phyloP scores from a whole-genome alignment of 2,888 invertebrate genomes.

The Philhelius pedissequus region DNA sequence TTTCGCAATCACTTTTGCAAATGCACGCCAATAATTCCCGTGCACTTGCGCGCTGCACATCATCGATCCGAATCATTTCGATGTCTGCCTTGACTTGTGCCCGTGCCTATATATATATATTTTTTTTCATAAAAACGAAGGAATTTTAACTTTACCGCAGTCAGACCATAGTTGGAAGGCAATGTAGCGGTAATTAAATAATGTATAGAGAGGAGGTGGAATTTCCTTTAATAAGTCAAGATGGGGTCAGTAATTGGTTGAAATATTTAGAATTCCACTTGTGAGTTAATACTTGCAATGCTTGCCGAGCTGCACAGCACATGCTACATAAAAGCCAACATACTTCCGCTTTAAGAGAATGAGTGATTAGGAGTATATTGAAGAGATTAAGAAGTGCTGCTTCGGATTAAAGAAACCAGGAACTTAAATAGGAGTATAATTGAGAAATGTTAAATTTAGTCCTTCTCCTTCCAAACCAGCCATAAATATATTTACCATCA shows the following conservation, averaged over 20 bases:
- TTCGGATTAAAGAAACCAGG: not conserved
- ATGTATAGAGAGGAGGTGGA: constrained; percentile 44
- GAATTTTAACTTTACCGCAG: constrained; percentile 38
- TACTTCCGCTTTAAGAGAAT: not conserved
- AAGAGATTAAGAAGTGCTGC: not conserved
- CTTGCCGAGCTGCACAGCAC: too few relatives aligned
- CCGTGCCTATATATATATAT: not conserved
- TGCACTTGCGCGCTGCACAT: not conserved
- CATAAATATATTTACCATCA: too few relatives aligned
- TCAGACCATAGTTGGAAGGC: not conserved
- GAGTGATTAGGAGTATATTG: not conserved
- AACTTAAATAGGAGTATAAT: not conserved
- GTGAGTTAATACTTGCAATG: constrained; percentile 13
- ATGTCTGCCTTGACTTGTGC: not conserved
- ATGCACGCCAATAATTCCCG: constrained; percentile 23
- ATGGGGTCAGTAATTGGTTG: constrained; percentile 57
- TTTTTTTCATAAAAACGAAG: not conserved
- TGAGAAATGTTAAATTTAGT: too few relatives aligned
- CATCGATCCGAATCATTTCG: constrained; percentile 47
- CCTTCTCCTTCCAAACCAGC: too few relatives aligned
- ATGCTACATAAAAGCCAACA: not conserved
- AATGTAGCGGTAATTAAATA: constrained; percentile 60
- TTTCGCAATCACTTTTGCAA: constrained; percentile 32
- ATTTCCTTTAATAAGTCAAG: constrained; percentile 43
- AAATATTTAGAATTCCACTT: constrained; percentile 51